phyloP scores from a whole-genome alignment of 1,140 invertebrate species.

The Harlomillsia oculata region DNA sequence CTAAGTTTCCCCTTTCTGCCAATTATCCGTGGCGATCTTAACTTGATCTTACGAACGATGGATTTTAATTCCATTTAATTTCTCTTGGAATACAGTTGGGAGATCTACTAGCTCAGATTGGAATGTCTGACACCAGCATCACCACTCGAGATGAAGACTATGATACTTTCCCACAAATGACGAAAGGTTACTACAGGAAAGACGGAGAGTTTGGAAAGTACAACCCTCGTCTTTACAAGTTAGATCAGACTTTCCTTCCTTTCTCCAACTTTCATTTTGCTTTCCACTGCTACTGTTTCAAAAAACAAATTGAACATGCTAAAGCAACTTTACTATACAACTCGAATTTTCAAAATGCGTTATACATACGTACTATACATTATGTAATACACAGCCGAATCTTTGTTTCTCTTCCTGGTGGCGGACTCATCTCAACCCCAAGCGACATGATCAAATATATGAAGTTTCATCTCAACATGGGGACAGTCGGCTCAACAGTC shows the following conservation, averaged over 20 bases:
- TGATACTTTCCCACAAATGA: neutral
- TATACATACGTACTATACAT: neutral
- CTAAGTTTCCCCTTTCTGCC: no score
- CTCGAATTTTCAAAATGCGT: neutral
- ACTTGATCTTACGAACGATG: no score
- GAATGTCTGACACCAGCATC: neutral
- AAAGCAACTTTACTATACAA: neutral
- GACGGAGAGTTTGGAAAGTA: neutral
- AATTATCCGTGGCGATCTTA: no score
- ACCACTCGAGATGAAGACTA: neutral
- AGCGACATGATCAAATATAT: constrained; percentile 19
- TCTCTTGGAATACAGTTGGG: neutral
- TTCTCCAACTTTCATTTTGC: no score
- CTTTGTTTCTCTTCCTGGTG: neutral
- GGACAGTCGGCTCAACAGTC: constrained; percentile 8
- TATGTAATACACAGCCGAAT: neutral
- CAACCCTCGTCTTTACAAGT: constrained; percentile 9
- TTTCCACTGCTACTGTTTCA: neutral
- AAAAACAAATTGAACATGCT: neutral
- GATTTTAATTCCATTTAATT: neutral
- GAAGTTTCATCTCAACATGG: constrained; percentile 16
- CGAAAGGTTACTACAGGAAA: constrained; percentile 1
- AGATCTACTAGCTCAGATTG: neutral
- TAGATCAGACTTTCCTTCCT: no score
- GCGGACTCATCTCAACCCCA: constrained; percentile 7